phyloP scores from a whole-genome alignment of 2,113 vertebrate species.

The Eolophus roseicapilla region DNA sequence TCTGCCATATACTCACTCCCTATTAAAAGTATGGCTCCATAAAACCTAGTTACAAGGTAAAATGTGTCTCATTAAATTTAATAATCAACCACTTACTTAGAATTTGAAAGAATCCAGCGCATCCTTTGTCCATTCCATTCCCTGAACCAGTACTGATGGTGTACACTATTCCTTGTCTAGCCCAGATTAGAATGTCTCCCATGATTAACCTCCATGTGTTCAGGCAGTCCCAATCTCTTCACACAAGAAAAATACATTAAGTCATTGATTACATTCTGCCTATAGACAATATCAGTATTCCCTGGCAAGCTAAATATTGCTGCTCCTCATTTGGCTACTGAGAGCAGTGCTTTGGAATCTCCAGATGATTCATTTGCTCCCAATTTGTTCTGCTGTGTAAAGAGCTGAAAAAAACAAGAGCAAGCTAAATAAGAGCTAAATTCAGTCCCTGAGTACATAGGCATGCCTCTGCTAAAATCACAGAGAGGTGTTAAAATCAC shows the following conservation, averaged over 20 bases:
- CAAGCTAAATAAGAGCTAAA: background rate
- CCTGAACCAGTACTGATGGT: background rate
- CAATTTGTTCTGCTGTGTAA: background rate
- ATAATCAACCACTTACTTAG: background rate
- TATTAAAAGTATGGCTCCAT: background rate
- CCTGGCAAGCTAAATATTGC: background rate
- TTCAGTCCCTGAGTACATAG: background rate
- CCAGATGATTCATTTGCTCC: background rate
- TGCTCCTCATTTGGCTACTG: background rate
- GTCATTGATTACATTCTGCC: background rate
- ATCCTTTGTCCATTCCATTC: background rate
- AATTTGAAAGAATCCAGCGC: background rate
- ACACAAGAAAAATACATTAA: background rate
- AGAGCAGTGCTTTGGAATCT: background rate
- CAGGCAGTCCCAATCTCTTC: background rate
- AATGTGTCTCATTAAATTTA: background rate
- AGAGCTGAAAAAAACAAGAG: background rate
- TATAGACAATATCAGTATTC: background rate
- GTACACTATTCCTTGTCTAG: background rate
- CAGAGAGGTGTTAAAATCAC: background rate
- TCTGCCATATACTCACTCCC: background rate
- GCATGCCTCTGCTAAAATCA: background rate
- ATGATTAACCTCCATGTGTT: background rate
- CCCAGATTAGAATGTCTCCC: background rate
- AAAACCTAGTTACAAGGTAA: background rate